Conservation (phyloP, 2,113 vertebrate species). For the Pachycephala philippinensis region DNA sequence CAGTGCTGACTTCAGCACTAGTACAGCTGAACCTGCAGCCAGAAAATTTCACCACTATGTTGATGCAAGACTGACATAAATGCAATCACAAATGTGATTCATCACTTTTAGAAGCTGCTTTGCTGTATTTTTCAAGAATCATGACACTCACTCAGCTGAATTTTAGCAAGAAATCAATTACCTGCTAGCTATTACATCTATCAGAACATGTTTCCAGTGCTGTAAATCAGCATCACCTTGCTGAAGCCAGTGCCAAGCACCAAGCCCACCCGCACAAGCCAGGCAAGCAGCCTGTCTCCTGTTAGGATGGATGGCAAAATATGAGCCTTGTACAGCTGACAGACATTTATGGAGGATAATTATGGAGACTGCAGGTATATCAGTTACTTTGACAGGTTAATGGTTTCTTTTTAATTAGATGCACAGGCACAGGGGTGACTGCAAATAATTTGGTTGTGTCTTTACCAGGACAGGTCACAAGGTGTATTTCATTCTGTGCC, state of each 20-base stretch:
- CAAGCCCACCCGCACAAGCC: not conserved
- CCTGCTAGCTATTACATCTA: not conserved
- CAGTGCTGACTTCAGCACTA: not conserved
- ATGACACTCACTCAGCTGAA: not conserved
- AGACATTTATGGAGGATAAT: slow-evolving; percentile 5
- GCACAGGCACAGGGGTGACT: slow-evolving; percentile 33
- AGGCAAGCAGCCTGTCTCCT: not conserved
- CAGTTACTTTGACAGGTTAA: slow-evolving; percentile 12
- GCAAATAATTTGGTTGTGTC: slow-evolving; percentile 24
- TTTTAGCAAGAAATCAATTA: slow-evolving; percentile 17
- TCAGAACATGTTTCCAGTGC: not conserved
- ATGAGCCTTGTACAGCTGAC: not conserved
- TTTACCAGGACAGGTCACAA: slow-evolving; percentile 30
- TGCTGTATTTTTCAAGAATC: not conserved
- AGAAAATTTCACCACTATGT: not conserved
- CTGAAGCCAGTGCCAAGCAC: not conserved
- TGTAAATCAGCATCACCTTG: not conserved
- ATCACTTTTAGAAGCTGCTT: not conserved
- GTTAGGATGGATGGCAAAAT: not conserved
- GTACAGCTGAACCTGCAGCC: not conserved
- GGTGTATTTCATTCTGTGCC: not conserved
- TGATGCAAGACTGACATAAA: not conserved
- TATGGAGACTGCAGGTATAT: not conserved
- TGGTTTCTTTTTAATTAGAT: slow-evolving; percentile 43
- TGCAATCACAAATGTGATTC: not conserved